Evolutionary conservation across 2,888 invertebrate species (phyloP).

Genomic region (Fragum fragum): DNA sequence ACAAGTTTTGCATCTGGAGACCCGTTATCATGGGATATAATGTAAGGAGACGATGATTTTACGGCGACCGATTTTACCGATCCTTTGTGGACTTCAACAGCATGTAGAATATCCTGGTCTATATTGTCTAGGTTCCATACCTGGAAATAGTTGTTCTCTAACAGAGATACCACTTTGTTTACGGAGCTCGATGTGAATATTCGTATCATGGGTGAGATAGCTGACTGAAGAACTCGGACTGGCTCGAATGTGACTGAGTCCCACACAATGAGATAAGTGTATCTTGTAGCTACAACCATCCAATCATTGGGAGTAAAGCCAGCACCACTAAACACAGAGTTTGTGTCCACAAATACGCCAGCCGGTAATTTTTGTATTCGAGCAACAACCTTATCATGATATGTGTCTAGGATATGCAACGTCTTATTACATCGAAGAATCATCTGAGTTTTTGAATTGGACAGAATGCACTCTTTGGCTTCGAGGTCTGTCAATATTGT

Average conservation of each 20-base stretch:
- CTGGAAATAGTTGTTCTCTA: slow-evolving; percentile 79
- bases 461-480: slow-evolving; percentile 71
- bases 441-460: slow-evolving; percentile 71
- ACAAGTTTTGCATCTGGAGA: slow-evolving; percentile 80
- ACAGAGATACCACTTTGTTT: slow-evolving; percentile 79
- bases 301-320: slow-evolving; percentile 79
- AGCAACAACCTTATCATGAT: slow-evolving; percentile 65
- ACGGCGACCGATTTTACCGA: slow-evolving; percentile 68
- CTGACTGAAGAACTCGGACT: slow-evolving; percentile 78
- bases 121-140: slow-evolving; percentile 83
- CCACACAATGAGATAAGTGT: slow-evolving; percentile 83
- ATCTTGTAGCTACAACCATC: slow-evolving; percentile 78
- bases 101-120: slow-evolving; percentile 78
- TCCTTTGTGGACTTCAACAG: slow-evolving; percentile 75
- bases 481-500: slow-evolving; percentile 78
- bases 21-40: slow-evolving; percentile 71
- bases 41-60: slow-evolving; percentile 60
- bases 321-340: slow-evolving; percentile 79
- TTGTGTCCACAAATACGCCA: slow-evolving; percentile 77
- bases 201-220: slow-evolving; percentile 76
- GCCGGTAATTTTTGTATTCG: slow-evolving; percentile 76
- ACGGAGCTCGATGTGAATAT: slow-evolving; percentile 76
- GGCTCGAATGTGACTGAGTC: slow-evolving; percentile 74
- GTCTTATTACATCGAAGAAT: slow-evolving; percentile 76
- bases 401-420: slow-evolving; percentile 75